These are phyloP conservation scores for Coccyzus lansbergi DNA, from an alignment of 2,797 vertebrate species.

Conservation along the genomic window DNA sequence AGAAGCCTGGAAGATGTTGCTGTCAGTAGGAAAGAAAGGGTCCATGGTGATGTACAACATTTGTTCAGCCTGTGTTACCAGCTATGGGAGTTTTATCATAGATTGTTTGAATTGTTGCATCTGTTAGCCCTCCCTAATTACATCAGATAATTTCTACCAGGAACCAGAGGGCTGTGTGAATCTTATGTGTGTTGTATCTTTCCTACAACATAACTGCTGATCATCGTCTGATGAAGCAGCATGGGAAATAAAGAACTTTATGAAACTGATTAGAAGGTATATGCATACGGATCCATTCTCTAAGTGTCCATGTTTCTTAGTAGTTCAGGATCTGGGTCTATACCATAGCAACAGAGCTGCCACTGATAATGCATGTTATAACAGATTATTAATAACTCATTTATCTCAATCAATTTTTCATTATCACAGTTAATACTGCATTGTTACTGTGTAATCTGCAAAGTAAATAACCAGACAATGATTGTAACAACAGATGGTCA, in stretches of 20 bases:
- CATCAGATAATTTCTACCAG: not conserved
- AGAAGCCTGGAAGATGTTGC: not conserved
- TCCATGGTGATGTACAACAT: not conserved
- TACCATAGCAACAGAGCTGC: not conserved
- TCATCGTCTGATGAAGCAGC: not conserved
- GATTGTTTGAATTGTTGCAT: not conserved
- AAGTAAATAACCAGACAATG: slow-evolving; percentile 38
- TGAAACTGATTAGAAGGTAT: not conserved
- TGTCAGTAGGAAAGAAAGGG: not conserved
- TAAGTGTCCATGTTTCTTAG: not conserved
- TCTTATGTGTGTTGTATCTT: not conserved
- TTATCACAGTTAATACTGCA: slow-evolving; percentile 29
- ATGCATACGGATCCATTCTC: not conserved
- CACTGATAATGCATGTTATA: not conserved
- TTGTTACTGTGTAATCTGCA: slow-evolving; percentile 24
- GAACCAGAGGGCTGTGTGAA: not conserved
- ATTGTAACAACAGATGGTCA: slow-evolving; percentile 57
- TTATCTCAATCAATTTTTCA: slow-evolving; percentile 61
- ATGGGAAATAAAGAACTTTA: not conserved
- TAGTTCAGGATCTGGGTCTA: not conserved
- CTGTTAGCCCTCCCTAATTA: not conserved
- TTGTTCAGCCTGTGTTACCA: not conserved
- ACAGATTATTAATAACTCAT: slow-evolving; percentile 54
- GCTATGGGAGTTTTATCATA: not conserved
- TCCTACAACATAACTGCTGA: not conserved